phyloP scores from a whole-genome alignment of 2,888 invertebrate species.

The Ethmia dodecea region DNA sequence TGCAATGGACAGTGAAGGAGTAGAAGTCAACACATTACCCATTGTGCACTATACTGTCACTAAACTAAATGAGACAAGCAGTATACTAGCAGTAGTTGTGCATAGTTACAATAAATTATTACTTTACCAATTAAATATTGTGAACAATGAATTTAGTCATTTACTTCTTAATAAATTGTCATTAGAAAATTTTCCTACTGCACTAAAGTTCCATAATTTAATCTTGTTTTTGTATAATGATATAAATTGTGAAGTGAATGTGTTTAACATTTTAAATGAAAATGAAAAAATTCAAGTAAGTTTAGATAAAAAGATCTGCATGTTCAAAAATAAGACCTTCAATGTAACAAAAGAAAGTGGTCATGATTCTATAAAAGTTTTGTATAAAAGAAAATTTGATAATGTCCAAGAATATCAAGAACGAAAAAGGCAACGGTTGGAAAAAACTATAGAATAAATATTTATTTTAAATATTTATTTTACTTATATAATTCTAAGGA shows the following conservation, averaged over 20 bases:
- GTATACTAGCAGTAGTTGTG: conserved; percentile 70
- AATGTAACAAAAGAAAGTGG: conserved; percentile 27
- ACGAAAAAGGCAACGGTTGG: conserved; percentile 83
- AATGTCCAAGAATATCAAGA: conserved; percentile 89
- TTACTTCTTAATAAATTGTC: conserved; percentile 47
- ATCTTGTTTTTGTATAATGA: conserved; percentile 58
- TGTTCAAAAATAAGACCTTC: conserved; percentile 41
- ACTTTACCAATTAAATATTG: conserved; percentile 53
- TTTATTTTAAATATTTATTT: conserved; percentile 1
- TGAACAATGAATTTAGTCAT: conserved; percentile 38
- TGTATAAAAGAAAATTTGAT: conserved; percentile 88
- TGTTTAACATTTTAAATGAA: conserved; percentile 38
- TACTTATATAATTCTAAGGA: too few relatives aligned
- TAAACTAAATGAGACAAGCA: conserved; percentile 42
- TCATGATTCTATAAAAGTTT: conserved; percentile 65
- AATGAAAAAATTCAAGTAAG: conserved; percentile 33
- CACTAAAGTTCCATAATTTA: conserved; percentile 44
- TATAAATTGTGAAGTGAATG: conserved; percentile 37
- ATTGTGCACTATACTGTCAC: conserved; percentile 60
- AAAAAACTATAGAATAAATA: conserved; percentile 51
- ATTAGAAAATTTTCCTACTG: conserved; percentile 56
- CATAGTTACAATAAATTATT: conserved; percentile 67
- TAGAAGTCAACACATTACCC: conserved; percentile 74
- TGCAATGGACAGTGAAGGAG: conserved; percentile 72
- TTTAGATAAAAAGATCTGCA: conserved; percentile 32